phyloP scores from a whole-genome alignment of 2,888 invertebrate genomes.

The Iphiclides podalirius region DNA sequence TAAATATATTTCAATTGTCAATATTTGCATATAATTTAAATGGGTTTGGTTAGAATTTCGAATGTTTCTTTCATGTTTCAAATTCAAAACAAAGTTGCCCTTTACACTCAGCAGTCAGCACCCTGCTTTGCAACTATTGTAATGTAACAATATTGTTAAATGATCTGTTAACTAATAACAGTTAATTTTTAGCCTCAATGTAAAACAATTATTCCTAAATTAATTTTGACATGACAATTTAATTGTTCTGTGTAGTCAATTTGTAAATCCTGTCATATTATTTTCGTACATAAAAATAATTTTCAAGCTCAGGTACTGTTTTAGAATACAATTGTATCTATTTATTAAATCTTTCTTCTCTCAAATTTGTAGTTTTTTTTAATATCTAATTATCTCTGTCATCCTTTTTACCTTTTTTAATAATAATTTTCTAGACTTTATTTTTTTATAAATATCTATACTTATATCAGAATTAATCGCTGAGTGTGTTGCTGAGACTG shows the following conservation, averaged over 20 bases:
- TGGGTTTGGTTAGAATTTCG: neutral
- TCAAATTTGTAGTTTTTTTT: conserved; percentile 39
- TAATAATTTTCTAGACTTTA: neutral
- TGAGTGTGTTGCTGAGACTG: too few species aligned
- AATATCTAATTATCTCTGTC: too few species aligned
- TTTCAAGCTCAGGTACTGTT: conserved; percentile 67
- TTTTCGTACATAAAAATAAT: conserved; percentile 56
- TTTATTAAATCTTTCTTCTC: conserved; percentile 80
- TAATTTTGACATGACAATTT: conserved; percentile 42
- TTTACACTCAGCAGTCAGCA: conserved; percentile 56
- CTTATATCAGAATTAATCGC: too few species aligned
- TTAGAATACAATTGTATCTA: conserved; percentile 74
- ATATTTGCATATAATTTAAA: neutral
- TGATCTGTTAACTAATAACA: conserved; percentile 4
- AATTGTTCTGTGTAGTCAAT: conserved; percentile 60
- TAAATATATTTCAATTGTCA: conserved; percentile 4
- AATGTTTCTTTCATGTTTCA: neutral
- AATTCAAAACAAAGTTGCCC: conserved; percentile 31
- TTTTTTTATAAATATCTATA: too few species aligned
- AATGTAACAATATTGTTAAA: conserved; percentile 23
- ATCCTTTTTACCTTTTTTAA: neutral
- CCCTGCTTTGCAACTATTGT: conserved; percentile 49
- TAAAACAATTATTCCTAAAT: conserved; percentile 13
- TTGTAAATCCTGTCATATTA: conserved; percentile 47
- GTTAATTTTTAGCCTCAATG: conserved; percentile 41